Conservation (phyloP, 2,888 invertebrate species). For the Machimus rusticus region DNA sequence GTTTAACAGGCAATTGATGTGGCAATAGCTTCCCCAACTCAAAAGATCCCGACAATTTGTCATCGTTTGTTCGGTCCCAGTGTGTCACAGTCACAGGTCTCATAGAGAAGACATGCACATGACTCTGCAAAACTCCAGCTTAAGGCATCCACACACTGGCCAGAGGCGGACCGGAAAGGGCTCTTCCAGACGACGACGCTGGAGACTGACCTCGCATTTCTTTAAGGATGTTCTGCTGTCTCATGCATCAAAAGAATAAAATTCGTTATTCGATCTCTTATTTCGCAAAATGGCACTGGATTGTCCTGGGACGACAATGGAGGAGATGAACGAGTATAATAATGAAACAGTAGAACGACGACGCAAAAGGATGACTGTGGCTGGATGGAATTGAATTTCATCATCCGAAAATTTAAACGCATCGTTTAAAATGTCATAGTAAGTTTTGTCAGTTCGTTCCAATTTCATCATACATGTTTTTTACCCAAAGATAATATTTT, state of each 20-base stretch:
- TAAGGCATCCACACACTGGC: not conserved
- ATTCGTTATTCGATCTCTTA: conserved; percentile 3
- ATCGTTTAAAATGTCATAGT: not conserved
- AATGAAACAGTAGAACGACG: not conserved
- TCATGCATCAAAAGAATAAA: conserved; percentile 19
- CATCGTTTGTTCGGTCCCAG: conserved; percentile 6
- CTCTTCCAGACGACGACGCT: not conserved
- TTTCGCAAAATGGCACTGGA: not conserved
- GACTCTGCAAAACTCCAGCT: conserved; percentile 6
- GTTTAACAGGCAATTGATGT: conserved; percentile 14
- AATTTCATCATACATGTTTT: not conserved
- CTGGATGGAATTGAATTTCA: not conserved
- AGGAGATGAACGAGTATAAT: not conserved
- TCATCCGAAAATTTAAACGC: not conserved
- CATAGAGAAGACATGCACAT: not conserved
- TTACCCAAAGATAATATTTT: not conserved
- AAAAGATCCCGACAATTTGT: not conserved
- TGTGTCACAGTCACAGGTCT: not conserved
- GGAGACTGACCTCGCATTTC: not conserved
- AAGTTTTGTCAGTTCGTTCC: not conserved
- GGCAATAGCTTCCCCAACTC: not conserved
- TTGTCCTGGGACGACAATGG: not conserved
- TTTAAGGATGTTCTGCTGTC: conserved; percentile 1
- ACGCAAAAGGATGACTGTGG: not conserved
- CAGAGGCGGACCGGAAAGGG: not conserved